Evolutionary conservation across 2,888 invertebrate genomes (phyloP).

Genomic region (Caenorhabditis doughertyi): DNA sequence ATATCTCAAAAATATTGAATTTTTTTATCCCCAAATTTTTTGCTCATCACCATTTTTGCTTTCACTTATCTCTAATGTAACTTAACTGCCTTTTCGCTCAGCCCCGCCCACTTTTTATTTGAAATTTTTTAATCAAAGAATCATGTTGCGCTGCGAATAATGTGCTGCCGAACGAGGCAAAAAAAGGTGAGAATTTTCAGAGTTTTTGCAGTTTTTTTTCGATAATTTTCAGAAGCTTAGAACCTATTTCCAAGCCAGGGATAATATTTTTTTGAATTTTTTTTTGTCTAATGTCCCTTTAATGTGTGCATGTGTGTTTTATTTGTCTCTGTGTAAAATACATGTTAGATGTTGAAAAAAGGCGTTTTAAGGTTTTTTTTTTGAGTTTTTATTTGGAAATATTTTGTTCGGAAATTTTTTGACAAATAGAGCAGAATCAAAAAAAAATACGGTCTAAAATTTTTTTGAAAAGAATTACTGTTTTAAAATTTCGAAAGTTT

Average conservation of each 20-base stretch:
- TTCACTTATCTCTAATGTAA: constrained; percentile 12
- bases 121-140: background rate
- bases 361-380: no score
- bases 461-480: no score
- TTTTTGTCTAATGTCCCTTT: constrained; percentile 24
- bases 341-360: no score
- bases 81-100: constrained; percentile 11
- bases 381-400: no score
- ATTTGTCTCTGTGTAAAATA: constrained; percentile 32
- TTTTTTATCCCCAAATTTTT: background rate
- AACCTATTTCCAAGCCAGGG: constrained; percentile 44
- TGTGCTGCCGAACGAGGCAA: background rate
- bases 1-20: no score
- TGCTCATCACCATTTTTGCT: constrained; percentile 17
- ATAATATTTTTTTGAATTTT: no score
- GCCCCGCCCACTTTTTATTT: no score
- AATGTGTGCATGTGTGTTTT: constrained; percentile 52
- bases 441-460: no score
- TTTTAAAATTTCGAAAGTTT: no score
- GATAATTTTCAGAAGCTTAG: constrained; percentile 20
- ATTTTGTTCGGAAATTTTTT: no score
- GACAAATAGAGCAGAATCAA: no score
- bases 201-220: background rate
- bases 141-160: background rate
- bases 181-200: background rate